Conservation (phyloP, 2,888 invertebrate genomes). For the Asteroscopus sphinx region DNA sequence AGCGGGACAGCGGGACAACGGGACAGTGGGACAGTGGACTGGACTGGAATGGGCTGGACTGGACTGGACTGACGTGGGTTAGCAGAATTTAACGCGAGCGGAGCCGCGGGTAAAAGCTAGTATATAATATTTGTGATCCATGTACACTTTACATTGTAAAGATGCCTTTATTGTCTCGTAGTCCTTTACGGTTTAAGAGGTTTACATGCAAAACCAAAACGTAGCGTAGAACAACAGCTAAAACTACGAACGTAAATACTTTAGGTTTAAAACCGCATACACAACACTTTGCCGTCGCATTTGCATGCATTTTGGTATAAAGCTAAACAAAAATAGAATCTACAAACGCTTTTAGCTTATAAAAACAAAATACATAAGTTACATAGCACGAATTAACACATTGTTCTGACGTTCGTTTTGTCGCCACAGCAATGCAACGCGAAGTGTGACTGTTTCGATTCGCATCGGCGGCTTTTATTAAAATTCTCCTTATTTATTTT, state of each 20-base stretch:
- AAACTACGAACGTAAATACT: constrained; percentile 38
- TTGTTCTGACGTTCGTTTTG: constrained; percentile 74
- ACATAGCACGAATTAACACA: constrained; percentile 56
- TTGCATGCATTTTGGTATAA: constrained; percentile 51
- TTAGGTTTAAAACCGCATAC: constrained; percentile 47
- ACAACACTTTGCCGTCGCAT: constrained; percentile 41
- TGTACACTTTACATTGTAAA: constrained; percentile 3
- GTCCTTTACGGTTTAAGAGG: constrained; percentile 2
- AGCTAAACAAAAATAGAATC: constrained; percentile 54
- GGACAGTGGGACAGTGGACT: too few relatives aligned
- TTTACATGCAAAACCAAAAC: constrained; percentile 27
- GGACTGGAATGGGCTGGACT: too few relatives aligned
- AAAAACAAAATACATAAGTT: constrained; percentile 54
- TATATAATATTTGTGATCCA: too few relatives aligned
- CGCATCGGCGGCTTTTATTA: constrained; percentile 78
- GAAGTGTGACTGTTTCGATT: constrained; percentile 75
- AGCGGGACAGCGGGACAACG: too few relatives aligned
- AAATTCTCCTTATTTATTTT: constrained; percentile 77
- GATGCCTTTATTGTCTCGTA: not conserved
- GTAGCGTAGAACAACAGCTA: constrained; percentile 16
- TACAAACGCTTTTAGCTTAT: constrained; percentile 50
- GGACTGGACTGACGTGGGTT: too few relatives aligned
- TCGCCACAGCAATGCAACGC: constrained; percentile 69
- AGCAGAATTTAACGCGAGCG: too few relatives aligned
- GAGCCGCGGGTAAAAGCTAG: too few relatives aligned